Evolutionary conservation across 2,888 invertebrate species (phyloP), one percentile per base, ranked within the genome.

Genomic region (Aquatica leii): DNA sequence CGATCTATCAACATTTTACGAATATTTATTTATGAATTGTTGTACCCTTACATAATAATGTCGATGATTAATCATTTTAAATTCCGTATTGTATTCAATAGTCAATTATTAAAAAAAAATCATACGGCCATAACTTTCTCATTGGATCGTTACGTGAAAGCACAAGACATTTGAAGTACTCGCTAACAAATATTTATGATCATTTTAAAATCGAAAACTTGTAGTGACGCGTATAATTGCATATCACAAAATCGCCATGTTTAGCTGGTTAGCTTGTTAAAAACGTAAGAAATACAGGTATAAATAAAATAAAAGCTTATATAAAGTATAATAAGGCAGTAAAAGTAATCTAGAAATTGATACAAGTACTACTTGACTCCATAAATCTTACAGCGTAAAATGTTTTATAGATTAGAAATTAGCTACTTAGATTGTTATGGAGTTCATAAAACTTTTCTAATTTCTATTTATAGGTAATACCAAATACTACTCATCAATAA

Each of bases 401-500:
- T 63, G 66, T 62, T 61, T 58, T 63, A 59, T 59, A 54, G 55
- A 58, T 63, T 59, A 63, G 66, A 66, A 66, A 66, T 66, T 66
- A 66, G 66, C 56, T 59, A 61, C 65, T 65, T 61, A 49, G 59
- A 63, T 63, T 59, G 66, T 62, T 62, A 62, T 59, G 62, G 62
- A 66, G 62, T 52, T 58, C 51, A 41, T 55, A 54, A 59, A 48
- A 59, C 59, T 46, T 56, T 48, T 40, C 41, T 6, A 24, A 41
- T 63, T 54, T 54, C 48, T 18, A 54, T 59, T 63, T 63, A 53
- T 60, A 54, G 53, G 35, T 53, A 60, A 54, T 60, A 35, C 53
- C 37, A 40, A n/a, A 9, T 15, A 46, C 17, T 46, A 41, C 31
- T 59, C 59, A 46, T 59, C 52, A 52, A 51, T 59, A 59, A 59